Evolutionary conservation across 2,888 invertebrate species (phyloP).

Genomic region (Acleris laterana): DNA sequence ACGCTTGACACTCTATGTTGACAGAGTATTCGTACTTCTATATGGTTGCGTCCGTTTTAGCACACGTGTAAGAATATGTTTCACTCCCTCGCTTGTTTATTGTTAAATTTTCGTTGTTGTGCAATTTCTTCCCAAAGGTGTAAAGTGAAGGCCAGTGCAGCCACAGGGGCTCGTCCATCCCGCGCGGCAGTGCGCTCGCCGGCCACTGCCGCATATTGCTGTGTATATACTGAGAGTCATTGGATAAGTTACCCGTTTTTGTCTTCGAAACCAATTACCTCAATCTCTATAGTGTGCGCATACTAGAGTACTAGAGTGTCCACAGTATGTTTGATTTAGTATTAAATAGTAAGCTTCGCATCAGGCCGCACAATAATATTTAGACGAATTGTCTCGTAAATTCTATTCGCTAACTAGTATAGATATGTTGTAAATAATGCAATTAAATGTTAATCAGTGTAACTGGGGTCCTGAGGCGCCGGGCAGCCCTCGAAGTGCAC

Average conservation of each 20-base stretch:
- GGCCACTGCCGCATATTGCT: constrained; percentile 33
- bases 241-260: constrained; percentile 81
- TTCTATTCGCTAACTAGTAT: constrained; percentile 61
- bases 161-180: neutral
- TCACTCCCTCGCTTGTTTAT: constrained; percentile 41
- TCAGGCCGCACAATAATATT: constrained; percentile 61
- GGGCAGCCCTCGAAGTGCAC: constrained; percentile 54
- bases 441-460: constrained; percentile 56
- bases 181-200: neutral
- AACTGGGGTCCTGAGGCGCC: constrained; percentile 53
- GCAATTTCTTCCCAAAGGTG: constrained; percentile 39
- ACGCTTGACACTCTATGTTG: constrained; percentile 41
- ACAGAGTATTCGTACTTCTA: constrained; percentile 14
- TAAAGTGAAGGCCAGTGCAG: constrained; percentile 3
- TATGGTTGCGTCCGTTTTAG: constrained; percentile 42
- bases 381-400: constrained; percentile 56
- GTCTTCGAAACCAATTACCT: constrained; percentile 83
- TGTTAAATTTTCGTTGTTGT: constrained; percentile 36
- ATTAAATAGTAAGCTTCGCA: constrained; percentile 71
- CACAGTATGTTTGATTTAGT: constrained; percentile 69
- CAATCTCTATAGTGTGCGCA: constrained; percentile 80
- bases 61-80: constrained; percentile 53
- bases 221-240: constrained; percentile 80
- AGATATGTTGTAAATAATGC: constrained; percentile 68
- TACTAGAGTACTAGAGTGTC: constrained; percentile 59